Percentiles rank a stretch among this genome's conserved stretches.
Evolutionary conservation across 2,888 invertebrate species (phyloP).

Genomic region (Nasonovia ribisnigri): DNA sequence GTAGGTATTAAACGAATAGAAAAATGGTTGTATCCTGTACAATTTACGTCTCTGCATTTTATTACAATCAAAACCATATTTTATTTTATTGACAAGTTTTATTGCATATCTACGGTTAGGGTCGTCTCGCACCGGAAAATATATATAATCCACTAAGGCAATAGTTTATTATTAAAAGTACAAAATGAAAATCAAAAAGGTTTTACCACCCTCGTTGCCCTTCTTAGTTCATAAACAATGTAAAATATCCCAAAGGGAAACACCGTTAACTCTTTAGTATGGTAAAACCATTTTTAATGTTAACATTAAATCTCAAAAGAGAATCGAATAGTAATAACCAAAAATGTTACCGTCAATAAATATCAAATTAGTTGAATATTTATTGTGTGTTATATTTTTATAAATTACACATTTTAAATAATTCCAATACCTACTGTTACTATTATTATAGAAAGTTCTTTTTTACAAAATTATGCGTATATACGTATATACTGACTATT

Average conservation of each 20-base stretch:
- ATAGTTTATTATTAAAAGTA: conserved; percentile 44
- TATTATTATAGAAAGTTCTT: not conserved
- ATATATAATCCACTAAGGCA: not conserved
- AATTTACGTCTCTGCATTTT: not conserved
- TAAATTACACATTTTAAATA: not conserved
- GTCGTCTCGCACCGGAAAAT: too few relatives aligned
- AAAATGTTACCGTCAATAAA: not conserved
- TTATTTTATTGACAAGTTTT: conserved; percentile 23
- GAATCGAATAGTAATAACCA: conserved; percentile 14
- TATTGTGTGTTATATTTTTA: not conserved
- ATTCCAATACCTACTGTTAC: not conserved
- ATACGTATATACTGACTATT: not conserved
- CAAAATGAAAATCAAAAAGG: conserved; percentile 46
- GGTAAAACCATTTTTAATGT: not conserved
- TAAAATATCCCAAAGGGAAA: conserved; percentile 31
- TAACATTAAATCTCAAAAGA: not conserved
- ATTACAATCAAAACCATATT: not conserved
- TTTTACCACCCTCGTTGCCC: not conserved
- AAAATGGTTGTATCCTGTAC: not conserved
- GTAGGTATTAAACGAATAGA: not conserved
- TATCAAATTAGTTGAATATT: not conserved
- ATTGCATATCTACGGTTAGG: not conserved
- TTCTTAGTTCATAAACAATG: conserved; percentile 25
- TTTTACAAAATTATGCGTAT: not conserved
- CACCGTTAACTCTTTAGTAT: not conserved